Evolutionary conservation across 2,888 invertebrate species (phyloP).

Genomic region (Emmelina monodactyla): DNA sequence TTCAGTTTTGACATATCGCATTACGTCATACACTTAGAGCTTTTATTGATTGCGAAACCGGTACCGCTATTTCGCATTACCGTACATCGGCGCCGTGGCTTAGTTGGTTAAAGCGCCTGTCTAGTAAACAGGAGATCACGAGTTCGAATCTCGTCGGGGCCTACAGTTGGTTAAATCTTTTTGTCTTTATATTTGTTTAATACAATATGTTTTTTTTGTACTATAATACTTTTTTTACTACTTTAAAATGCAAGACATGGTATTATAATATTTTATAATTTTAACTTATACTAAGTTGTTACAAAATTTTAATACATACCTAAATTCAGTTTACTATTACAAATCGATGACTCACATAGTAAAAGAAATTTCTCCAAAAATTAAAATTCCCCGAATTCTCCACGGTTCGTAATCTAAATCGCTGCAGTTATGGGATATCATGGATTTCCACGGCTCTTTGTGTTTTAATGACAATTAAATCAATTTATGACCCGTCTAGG

Average conservation of each 20-base stretch:
- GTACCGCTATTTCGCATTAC: conserved; percentile 1
- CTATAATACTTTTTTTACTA: too few relatives aligned
- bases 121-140: conserved; percentile 62
- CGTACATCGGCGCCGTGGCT: conserved; percentile 45
- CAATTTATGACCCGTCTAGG: not conserved
- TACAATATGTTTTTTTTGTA: not conserved
- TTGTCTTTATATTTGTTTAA: conserved; percentile 3
- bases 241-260: too few relatives aligned
- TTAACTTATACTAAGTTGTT: too few relatives aligned
- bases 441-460: not conserved
- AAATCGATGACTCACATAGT: not conserved
- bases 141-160: conserved; percentile 62
- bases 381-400: not conserved
- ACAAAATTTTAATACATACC: too few relatives aligned
- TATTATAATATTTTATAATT: too few relatives aligned
- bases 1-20: too few relatives aligned
- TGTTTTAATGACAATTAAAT: not conserved
- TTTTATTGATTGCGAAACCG: too few relatives aligned
- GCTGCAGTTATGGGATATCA: not conserved
- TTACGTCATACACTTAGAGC: too few relatives aligned
- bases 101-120: conserved; percentile 63
- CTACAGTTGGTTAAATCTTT: conserved; percentile 16
- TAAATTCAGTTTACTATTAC: too few relatives aligned
- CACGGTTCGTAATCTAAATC: not conserved
- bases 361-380: not conserved